phyloP scores from a whole-genome alignment of 53 echinoderm and acorn worm species.

The Mesocentrotus franciscanus region DNA sequence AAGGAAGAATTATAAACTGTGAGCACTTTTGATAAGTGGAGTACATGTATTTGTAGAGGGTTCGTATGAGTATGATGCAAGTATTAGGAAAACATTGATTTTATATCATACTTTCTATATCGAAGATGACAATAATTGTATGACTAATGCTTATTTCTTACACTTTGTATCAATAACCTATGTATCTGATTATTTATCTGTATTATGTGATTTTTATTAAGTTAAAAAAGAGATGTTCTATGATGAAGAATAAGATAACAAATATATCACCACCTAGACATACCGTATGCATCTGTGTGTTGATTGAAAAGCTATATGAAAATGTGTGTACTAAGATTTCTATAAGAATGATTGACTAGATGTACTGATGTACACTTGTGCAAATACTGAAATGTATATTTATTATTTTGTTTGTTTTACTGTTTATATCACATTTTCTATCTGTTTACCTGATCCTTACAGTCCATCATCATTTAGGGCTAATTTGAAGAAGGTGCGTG shows the following conservation, averaged over 20 bases:
- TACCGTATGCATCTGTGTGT: neutral
- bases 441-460: neutral
- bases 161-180: neutral
- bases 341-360: neutral
- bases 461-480: neutral
- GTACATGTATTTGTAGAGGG: neutral
- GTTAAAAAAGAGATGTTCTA: neutral
- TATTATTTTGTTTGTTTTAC: slow-evolving; percentile 47
- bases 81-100: neutral
- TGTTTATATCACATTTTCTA: neutral
- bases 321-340: slow-evolving; percentile 46
- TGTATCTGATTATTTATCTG: slow-evolving; percentile 30
- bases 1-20: neutral
- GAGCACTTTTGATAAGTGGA: slow-evolving; percentile 3
- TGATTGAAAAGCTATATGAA: neutral
- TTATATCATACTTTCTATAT: neutral
- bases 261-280: slow-evolving; percentile 20
- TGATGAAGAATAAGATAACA: neutral
- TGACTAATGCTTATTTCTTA: neutral
- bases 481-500: neutral
- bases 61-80: neutral
- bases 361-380: slow-evolving; percentile 35
- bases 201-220: slow-evolving; percentile 33
- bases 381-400: slow-evolving; percentile 53
- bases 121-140: neutral